Evolutionary conservation across 2,797 vertebrate genomes (phyloP).

Genomic region (Synanceia verrucosa): DNA sequence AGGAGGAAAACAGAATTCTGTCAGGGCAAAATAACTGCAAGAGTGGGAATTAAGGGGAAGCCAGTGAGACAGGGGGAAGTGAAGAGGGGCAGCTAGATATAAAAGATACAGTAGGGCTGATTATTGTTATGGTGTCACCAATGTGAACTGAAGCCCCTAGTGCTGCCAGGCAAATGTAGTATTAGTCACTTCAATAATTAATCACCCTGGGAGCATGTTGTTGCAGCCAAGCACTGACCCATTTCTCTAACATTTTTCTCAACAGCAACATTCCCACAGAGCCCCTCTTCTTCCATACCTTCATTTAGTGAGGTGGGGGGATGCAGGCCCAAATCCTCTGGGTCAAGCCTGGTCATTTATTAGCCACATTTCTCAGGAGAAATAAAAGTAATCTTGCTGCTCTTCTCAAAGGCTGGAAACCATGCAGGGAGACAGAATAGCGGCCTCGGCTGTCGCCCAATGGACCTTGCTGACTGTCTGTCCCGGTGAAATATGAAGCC

Average conservation of each 20-base stretch:
- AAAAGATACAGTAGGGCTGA: constrained; percentile 66
- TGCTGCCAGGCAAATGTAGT: constrained; percentile 82
- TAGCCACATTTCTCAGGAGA: constrained; percentile 77
- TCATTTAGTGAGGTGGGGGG: constrained; percentile 59
- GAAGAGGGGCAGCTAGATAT: constrained; percentile 46
- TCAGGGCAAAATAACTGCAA: constrained; percentile 57
- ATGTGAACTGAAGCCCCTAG: constrained; percentile 72
- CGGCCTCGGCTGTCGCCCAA: constrained; percentile 64
- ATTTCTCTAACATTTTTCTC: constrained; percentile 77
- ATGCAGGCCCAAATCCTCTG: constrained; percentile 61
- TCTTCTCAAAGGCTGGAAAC: constrained; percentile 73
- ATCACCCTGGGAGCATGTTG: constrained; percentile 80
- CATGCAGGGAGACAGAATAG: constrained; percentile 73
- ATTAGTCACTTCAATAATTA: constrained; percentile 88
- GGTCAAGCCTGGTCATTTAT: constrained; percentile 82
- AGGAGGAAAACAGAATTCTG: constrained; percentile 38
- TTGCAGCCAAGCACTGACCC: constrained; percentile 80
- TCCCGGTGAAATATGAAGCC: constrained; percentile 83
- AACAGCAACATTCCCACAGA: constrained; percentile 69
- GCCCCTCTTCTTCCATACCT: constrained; percentile 48
- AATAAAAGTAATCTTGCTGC: constrained; percentile 76
- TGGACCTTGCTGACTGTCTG: constrained; percentile 70
- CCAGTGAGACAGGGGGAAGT: constrained; percentile 10
- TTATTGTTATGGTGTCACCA: constrained; percentile 76
- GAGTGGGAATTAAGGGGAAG: constrained; percentile 43